These are phyloP conservation scores for Eulacestoma nigropectus DNA, from an alignment of 2,113 vertebrate genomes.

Conservation along the genomic window DNA sequence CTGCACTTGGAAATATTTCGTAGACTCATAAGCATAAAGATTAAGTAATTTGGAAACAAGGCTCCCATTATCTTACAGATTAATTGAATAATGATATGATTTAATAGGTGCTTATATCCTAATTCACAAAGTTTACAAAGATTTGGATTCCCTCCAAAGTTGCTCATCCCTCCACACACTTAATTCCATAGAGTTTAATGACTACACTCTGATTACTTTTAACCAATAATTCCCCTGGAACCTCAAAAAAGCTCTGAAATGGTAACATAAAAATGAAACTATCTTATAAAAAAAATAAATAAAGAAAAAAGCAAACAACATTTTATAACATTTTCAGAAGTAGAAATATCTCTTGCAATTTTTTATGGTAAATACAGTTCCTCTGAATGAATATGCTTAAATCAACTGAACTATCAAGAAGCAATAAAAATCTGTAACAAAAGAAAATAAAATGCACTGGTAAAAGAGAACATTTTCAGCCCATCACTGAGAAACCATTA, in stretches of 20 bases:
- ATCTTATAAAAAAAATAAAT: neutral
- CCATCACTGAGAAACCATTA: neutral
- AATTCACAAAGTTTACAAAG: slow-evolving; percentile 31
- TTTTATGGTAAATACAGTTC: neutral
- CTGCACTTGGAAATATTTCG: neutral
- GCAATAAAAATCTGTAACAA: neutral
- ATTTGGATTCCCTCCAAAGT: slow-evolving; percentile 36
- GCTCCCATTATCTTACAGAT: neutral
- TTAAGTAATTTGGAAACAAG: neutral
- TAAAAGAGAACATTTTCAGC: neutral
- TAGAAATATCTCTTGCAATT: neutral
- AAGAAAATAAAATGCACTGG: neutral
- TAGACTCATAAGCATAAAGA: neutral
- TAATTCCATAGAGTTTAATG: slow-evolving; percentile 26
- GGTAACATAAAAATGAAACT: neutral
- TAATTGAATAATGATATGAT: slow-evolving; percentile 1
- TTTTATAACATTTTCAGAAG: neutral
- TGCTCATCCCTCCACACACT: neutral
- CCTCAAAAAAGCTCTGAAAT: neutral
- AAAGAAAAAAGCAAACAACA: neutral
- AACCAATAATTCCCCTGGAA: neutral
- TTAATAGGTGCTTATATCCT: slow-evolving; percentile 11
- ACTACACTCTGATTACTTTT: neutral
- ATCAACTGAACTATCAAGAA: neutral
- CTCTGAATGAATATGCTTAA: neutral